phyloP scores from a whole-genome alignment of 2,888 invertebrate genomes.

The Pyrrhosoma nymphula region DNA sequence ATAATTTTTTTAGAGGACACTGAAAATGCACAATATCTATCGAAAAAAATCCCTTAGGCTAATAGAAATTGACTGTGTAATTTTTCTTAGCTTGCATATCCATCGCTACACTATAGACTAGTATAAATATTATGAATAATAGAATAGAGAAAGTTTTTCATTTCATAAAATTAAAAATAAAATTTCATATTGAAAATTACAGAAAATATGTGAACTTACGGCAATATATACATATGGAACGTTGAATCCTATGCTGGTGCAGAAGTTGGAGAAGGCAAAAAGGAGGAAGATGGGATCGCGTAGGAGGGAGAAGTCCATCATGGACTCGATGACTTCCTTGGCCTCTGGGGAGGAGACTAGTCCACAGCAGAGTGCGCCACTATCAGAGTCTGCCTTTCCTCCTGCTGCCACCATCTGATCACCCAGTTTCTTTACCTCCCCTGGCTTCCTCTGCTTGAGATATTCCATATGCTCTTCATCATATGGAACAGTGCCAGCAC shows the following conservation, averaged over 20 bases:
- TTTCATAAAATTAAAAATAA: too few relatives aligned
- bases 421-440: constrained; percentile 69
- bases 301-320: constrained; percentile 92
- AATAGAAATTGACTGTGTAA: too few relatives aligned
- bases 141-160: too few relatives aligned
- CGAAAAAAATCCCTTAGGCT: too few relatives aligned
- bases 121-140: too few relatives aligned
- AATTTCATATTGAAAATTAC: too few relatives aligned
- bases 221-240: constrained; percentile 94
- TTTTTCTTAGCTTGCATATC: too few relatives aligned
- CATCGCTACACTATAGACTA: too few relatives aligned
- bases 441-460: background rate
- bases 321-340: constrained; percentile 86
- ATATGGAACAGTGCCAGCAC: constrained; percentile 14
- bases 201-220: constrained; percentile 75
- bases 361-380: constrained; percentile 73
- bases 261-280: constrained; percentile 95
- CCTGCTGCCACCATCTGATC: constrained; percentile 68
- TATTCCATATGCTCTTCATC: constrained; percentile 3
- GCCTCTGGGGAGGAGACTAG: constrained; percentile 85
- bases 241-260: constrained; percentile 96
- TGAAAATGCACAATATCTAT: too few relatives aligned
- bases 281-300: constrained; percentile 92
- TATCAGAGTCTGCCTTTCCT: constrained; percentile 20
- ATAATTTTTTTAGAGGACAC: too few relatives aligned